These are phyloP conservation scores for Tragulus kanchil DNA, from an alignment of 2,113 vertebrate species.

Conservation along the genomic window DNA sequence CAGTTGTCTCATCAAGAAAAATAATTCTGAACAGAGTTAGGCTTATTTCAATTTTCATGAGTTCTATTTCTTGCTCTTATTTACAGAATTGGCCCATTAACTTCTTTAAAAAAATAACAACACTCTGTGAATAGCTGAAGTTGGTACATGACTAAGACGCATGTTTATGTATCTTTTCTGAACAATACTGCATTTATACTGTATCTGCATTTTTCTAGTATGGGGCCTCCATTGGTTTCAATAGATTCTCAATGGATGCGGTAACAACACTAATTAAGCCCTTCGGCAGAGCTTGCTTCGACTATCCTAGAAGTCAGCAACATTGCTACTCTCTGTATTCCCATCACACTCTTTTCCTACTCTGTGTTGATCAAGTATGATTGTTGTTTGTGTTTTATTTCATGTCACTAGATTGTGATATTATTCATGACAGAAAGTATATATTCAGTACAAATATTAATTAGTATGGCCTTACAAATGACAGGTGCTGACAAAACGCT, in stretches of 20 bases:
- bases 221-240: not conserved
- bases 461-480: not conserved
- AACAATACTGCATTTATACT: not conserved
- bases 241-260: not conserved
- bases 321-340: not conserved
- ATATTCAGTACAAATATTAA: not conserved
- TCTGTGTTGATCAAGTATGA: not conserved
- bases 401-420: not conserved
- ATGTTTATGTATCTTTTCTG: not conserved
- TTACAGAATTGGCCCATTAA: not conserved
- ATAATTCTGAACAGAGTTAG: not conserved
- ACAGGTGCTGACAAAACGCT: not conserved
- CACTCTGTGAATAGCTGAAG: constrained; percentile 12
- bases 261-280: not conserved
- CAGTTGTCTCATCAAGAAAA: not conserved
- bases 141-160: not conserved
- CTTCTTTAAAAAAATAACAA: constrained; percentile 43
- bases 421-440: not conserved
- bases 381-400: not conserved
- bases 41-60: constrained; percentile 51
- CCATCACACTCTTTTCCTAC: not conserved
- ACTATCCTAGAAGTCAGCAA: not conserved
- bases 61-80: constrained; percentile 33
- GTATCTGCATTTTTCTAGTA: not conserved
- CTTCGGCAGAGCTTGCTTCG: not conserved